Evolutionary conservation across 2,888 invertebrate genomes (phyloP).

Genomic region (Cremastobaeus sp.): DNA sequence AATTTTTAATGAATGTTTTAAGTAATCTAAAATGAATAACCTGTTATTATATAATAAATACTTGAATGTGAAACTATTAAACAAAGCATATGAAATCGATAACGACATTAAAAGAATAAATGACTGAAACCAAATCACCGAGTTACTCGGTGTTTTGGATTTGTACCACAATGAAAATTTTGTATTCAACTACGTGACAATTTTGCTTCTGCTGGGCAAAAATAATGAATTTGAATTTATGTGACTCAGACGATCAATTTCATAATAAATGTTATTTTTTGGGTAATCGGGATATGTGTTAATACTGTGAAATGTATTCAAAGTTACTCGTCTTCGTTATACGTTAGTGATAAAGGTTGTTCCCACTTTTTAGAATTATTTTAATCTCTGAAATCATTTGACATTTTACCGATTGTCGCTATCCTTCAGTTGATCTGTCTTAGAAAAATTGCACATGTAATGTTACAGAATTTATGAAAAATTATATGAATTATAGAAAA

Average conservation of each 20-base stretch:
- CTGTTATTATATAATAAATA: too few species aligned
- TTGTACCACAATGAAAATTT: not conserved
- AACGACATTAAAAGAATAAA: too few species aligned
- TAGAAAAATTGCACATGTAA: constrained; percentile 44
- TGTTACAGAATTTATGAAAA: constrained; percentile 45
- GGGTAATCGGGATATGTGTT: constrained; percentile 22
- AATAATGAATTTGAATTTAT: not conserved
- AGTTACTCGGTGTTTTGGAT: not conserved
- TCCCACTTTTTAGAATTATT: constrained; percentile 26
- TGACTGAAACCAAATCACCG: not conserved
- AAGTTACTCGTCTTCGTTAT: constrained; percentile 31
- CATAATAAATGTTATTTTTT: too few species aligned
- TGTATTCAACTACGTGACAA: not conserved
- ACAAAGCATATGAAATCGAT: not conserved
- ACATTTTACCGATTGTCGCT: constrained; percentile 34
- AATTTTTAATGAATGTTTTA: too few species aligned
- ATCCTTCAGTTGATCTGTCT: constrained; percentile 29
- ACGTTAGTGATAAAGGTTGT: constrained; percentile 18
- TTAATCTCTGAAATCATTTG: constrained; percentile 24
- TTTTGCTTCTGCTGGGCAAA: constrained; percentile 11
- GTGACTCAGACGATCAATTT: too few species aligned
- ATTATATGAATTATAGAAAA: constrained; percentile 33
- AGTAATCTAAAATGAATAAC: too few species aligned
- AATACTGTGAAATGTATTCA: constrained; percentile 22
- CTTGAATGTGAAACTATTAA: too few species aligned